A percentile compares a stretch with the other conserved stretches of the same genome.
Conservation (phyloP, 1,140 invertebrate species). For the Nebria ingens region DNA sequence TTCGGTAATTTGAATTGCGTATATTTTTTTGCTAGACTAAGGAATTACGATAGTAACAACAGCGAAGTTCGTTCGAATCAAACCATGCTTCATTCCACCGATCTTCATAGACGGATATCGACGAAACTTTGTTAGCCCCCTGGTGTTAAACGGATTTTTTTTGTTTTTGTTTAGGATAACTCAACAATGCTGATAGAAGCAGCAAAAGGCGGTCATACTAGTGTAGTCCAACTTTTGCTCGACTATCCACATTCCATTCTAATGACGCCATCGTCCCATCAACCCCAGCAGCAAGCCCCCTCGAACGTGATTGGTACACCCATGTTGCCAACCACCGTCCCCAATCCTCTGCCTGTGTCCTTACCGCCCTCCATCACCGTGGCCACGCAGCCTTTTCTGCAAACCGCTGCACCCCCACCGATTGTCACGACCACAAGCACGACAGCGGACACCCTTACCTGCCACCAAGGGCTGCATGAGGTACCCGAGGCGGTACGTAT, state of each 20-base stretch:
- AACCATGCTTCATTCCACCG: too few species aligned
- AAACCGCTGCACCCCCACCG: constrained; percentile 33
- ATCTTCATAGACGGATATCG: too few species aligned
- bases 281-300: constrained; percentile 22
- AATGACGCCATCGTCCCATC: constrained; percentile 40
- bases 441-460: constrained; percentile 30
- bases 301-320: constrained; percentile 21
- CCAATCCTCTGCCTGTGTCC: constrained; percentile 22
- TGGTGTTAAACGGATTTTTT: too few species aligned
- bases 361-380: constrained; percentile 31
- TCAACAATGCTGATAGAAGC: constrained; percentile 98
- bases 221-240: constrained; percentile 86
- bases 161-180: constrained; percentile 61
- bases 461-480: constrained; percentile 36
- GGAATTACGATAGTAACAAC: too few species aligned
- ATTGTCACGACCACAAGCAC: constrained; percentile 21
- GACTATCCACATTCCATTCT: constrained; percentile 86
- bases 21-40: too few species aligned
- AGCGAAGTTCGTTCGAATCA: too few species aligned
- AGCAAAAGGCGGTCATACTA: constrained; percentile 92
- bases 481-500: constrained; percentile 43
- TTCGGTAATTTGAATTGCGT: too few species aligned
- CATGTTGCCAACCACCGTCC: constrained; percentile 14
- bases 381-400: constrained; percentile 23
- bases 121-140: too few species aligned